Conservation (phyloP, 1,140 invertebrate species). For the Palaemon carinicauda region DNA sequence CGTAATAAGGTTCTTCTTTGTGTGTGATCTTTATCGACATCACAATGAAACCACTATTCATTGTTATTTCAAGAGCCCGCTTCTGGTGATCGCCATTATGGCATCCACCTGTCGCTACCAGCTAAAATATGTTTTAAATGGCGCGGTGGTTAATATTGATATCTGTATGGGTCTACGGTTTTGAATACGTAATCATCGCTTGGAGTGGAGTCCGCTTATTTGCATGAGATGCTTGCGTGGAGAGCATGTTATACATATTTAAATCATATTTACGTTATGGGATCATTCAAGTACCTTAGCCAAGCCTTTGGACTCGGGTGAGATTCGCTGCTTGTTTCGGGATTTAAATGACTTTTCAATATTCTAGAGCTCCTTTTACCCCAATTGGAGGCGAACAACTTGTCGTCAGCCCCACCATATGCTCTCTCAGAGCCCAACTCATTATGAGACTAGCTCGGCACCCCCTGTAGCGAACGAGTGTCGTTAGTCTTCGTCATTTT, state of each 20-base stretch:
- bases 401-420: conserved; percentile 45
- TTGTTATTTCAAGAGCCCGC: no score
- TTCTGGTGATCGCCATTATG: not conserved
- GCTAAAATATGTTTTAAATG: not conserved
- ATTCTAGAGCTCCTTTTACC: conserved; percentile 5
- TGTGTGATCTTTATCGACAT: no score
- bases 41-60: no score
- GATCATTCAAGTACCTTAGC: no score
- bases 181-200: not conserved
- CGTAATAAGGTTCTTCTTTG: no score
- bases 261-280: no score
- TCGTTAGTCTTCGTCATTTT: not conserved
- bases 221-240: no score
- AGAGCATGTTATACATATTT: no score
- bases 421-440: conserved; percentile 24
- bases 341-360: no score
- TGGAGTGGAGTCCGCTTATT: not conserved
- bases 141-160: not conserved
- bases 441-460: conserved; percentile 20
- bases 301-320: no score
- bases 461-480: not conserved
- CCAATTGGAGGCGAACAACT: conserved; percentile 30
- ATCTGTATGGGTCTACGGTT: not conserved
- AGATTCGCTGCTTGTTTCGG: no score
- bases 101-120: not conserved